A percentile compares a stretch with the other conserved stretches of the same genome.
Evolutionary conservation across 37 sponge, comb jelly and placozoan genomes (phyloP).

Genomic region (Oopsacas minuta): DNA sequence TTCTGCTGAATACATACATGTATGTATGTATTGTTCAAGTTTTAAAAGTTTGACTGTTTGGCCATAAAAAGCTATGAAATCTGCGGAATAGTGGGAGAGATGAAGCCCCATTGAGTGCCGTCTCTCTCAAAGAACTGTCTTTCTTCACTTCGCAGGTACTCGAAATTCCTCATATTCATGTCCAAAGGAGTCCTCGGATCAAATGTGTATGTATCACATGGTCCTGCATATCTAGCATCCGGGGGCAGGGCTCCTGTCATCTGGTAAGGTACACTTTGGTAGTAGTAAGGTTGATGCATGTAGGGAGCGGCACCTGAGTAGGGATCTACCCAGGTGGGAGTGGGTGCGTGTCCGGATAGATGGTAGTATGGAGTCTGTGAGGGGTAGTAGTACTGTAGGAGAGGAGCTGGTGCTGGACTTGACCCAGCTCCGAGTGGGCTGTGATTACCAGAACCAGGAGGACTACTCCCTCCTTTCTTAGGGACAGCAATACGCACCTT

Average conservation of each 20-base stretch:
- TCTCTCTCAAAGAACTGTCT: background rate
- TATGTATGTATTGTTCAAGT: background rate
- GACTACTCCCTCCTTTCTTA: background rate
- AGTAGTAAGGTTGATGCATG: constrained; percentile 9
- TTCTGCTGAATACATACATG: background rate
- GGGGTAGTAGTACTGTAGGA: constrained; percentile 14
- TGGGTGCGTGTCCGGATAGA: background rate
- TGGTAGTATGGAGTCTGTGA: constrained; percentile 5
- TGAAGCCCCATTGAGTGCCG: background rate
- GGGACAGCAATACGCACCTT: constrained; percentile 2
- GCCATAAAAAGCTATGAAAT: constrained; percentile 18
- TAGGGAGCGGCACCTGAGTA: background rate
- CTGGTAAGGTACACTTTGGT: background rate
- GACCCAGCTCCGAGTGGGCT: background rate
- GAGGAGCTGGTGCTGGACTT: background rate
- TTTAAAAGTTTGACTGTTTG: background rate
- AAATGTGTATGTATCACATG: background rate
- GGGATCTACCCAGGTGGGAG: background rate
- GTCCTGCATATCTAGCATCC: background rate
- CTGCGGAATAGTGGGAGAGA: background rate
- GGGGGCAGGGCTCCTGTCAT: background rate
- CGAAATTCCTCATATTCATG: background rate
- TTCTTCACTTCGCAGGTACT: background rate
- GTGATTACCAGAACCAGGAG: background rate
- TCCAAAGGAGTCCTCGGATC: background rate